These are phyloP conservation scores for Pseudorectes ferrugineus DNA, from an alignment of 2,113 vertebrate species.

Conservation along the genomic window DNA sequence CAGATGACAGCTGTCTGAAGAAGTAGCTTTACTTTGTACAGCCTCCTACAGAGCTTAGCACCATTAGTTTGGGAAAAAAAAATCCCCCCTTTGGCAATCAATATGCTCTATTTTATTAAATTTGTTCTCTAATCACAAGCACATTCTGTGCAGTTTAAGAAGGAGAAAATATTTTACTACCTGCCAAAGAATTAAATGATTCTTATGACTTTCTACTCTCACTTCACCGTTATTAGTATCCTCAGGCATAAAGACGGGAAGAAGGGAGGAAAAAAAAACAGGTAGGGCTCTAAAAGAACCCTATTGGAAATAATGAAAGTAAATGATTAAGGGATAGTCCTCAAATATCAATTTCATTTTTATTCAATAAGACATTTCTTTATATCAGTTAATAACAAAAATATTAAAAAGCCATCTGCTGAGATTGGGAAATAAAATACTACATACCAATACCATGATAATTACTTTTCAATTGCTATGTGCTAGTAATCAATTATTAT, in stretches of 20 bases:
- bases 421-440: not conserved
- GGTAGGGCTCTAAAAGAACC: not conserved
- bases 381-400: slow-evolving; percentile 14
- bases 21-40: not conserved
- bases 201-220: not conserved
- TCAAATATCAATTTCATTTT: not conserved
- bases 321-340: not conserved
- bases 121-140: slow-evolving; percentile 14
- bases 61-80: not conserved
- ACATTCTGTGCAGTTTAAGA: not conserved
- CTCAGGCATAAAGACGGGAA: not conserved
- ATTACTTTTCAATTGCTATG: slow-evolving; percentile 15
- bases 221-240: not conserved
- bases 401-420: slow-evolving; percentile 17
- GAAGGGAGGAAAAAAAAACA: accelerated
- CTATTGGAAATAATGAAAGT: not conserved
- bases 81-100: not conserved
- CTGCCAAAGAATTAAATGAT: not conserved
- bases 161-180: not conserved
- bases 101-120: slow-evolving; percentile 28
- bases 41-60: not conserved
- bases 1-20: slow-evolving; percentile 13
- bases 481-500: slow-evolving; percentile 17
- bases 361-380: not conserved
- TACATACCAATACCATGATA: not conserved